These are phyloP conservation scores for Drosophila navojoa DNA, from an alignment of 1,140 invertebrate genomes.

Conservation along the genomic window DNA sequence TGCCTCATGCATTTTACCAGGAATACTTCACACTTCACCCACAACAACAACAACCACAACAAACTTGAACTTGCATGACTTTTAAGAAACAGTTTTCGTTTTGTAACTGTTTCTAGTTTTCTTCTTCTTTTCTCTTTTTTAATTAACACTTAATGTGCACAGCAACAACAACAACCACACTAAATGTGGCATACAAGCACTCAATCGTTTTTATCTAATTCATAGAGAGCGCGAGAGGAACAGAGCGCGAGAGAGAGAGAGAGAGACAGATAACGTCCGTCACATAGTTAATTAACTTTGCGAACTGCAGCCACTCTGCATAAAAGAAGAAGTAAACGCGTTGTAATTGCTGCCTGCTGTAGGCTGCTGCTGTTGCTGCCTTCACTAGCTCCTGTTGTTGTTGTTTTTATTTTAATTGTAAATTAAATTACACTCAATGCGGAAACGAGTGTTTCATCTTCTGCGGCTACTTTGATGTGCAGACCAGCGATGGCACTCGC, in stretches of 20 bases:
- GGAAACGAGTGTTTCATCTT: conserved; percentile 53
- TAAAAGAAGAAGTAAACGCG: conserved; percentile 35
- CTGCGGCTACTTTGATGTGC: conserved; percentile 26
- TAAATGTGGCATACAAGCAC: conserved; percentile 1
- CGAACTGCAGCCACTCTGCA: conserved; percentile 45
- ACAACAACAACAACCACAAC: conserved; percentile 41
- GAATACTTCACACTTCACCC: conserved; percentile 42
- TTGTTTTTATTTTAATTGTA: conserved; percentile 60
- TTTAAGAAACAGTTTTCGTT: conserved; percentile 64
- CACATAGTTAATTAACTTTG: conserved; percentile 76
- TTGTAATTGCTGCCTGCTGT: conserved; percentile 31
- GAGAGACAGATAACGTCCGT: not conserved
- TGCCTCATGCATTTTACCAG: conserved; percentile 46
- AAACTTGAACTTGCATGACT: conserved; percentile 76
- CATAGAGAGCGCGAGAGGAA: not conserved
- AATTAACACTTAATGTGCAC: conserved; percentile 59
- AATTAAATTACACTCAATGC: conserved; percentile 68
- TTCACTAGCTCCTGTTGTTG: not conserved
- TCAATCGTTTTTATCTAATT: conserved; percentile 50
- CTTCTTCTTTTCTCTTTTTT: conserved; percentile 22
- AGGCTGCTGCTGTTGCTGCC: not conserved
- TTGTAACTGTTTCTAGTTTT: conserved; percentile 75
- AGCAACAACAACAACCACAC: conserved; percentile 27
- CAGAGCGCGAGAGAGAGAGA: conserved; percentile 4
- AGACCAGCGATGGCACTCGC: not conserved